Base-by-base conservation (phyloP, 2,888 invertebrate species). In the Chloromyia formosa region DNA sequence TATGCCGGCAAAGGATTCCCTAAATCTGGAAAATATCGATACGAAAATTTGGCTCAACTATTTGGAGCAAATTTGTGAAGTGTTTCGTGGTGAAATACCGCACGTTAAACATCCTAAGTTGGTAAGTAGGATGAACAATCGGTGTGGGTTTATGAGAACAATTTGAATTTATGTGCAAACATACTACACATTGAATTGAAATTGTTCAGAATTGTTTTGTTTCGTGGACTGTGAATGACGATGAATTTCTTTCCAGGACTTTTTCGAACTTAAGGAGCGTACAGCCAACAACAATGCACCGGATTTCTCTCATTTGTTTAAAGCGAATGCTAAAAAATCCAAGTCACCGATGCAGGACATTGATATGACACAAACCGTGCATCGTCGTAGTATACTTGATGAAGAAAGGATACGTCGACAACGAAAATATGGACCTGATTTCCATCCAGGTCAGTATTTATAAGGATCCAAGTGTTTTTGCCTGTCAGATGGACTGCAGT, bases 11-110 rank as follows among this genome's bases (percentile, higher is more conserved):
- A 89, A 90, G 80, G 95, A 96, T 81, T 92, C 85, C 0, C 56
- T 84, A 40, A 82, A 82, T 40, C 75, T 86, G 9, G 82, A 79
- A 14, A 81, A 81, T 45, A 77, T 84, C 4, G 86, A 86, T 74
- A 82, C 84, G 3, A 84, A 84, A 75, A 77, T 82, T n/a, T 86
- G 85, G 85, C 90, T 95, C 18, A 91, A 93, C 72, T 97, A 97
- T 83, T 87, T 97, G 77, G 91, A 93, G 66, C 93, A 95, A 84
- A 92, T 97, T 77, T 96, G 96, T 86, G 92, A 94, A 83, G 91
- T 92, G 73, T 97, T 97, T 87, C 92, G 95, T 80, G 94, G 96
- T 61, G 96, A 97, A 86, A 94, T 96, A 80, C 96, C 96, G 5
- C 91, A 92, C 80, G 89, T 92, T 75, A 92, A 91, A 82, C 91